Conservation (phyloP, 2,797 vertebrate species). For the Bucorvus abyssinicus region DNA sequence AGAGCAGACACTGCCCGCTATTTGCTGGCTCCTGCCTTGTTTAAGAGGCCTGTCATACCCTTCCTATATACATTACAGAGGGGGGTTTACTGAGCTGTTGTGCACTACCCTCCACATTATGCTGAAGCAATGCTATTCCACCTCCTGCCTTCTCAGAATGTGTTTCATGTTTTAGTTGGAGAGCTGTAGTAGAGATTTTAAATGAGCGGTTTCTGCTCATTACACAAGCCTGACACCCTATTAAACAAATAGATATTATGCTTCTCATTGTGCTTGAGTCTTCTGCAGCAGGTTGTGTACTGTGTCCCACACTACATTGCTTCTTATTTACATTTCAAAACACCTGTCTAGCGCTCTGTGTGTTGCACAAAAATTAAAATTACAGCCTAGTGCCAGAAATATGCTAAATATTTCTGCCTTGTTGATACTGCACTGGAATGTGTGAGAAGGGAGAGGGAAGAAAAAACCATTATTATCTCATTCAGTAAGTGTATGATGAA, state of each 20-base stretch:
- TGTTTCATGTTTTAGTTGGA: conserved; percentile 22
- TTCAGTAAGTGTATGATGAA: not conserved
- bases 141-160: not conserved
- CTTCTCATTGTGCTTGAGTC: not conserved
- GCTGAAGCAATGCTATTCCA: not conserved
- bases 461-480: not conserved
- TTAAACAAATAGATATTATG: conserved; percentile 1
- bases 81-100: not conserved
- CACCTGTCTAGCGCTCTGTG: not conserved
- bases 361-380: conserved; percentile 9
- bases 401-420: conserved; percentile 28
- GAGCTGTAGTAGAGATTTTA: not conserved
- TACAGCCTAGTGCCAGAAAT: not conserved
- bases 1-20: not conserved
- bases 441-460: not conserved
- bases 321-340: conserved; percentile 46
- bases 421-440: not conserved
- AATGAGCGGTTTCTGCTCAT: conserved; percentile 13
- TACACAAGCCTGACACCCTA: not conserved
- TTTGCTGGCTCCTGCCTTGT: not conserved
- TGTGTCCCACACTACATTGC: not conserved
- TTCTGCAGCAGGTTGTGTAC: not conserved
- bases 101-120: not conserved
- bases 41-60: not conserved
- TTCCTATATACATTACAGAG: not conserved